Evolutionary conservation across 23 tunicate species (phyloP), one percentile per base, ranked within the genome.

Genomic region (Halocynthia aurantium): DNA sequence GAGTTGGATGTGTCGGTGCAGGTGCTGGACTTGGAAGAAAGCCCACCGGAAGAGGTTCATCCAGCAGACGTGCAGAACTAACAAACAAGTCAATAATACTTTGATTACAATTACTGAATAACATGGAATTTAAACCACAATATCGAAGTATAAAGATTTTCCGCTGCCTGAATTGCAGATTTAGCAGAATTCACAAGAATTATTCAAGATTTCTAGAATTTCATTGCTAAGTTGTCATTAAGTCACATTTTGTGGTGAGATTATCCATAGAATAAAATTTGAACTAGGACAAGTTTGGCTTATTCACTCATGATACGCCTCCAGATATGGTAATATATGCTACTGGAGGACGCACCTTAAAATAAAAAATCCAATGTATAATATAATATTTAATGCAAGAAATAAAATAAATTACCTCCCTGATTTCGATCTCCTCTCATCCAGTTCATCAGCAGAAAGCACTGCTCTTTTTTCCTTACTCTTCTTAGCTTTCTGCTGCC

Each of bases 1-100:
- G 95, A 22, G 80, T 82, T 12, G 95, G 95, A 61, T 83, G 81
- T 17, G 63, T 58, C 10, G 75, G 73, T n/a, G 76, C 57, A 53
- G 81, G 73, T 62, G 62, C 80, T 52, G 93, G 93, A 50, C 50
- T 51, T 13, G 93, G 93, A 68, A 75, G 81, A 40, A 55, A 21
- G 49, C 51, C 52, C 19, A 69, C 83, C 7, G 92, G 92, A 15
- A 78, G 22, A 7, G 85, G 82, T n/a, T 74, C 78, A 8, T 62
- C 18, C 8, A 22, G 18, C 49, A 20, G 76, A 9, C 56, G 62
- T 12, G 78, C 55, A 54, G 6, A 53, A 8, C 78, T 74, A 49
- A 54, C 55, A 53, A 74, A 21, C 12, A 13, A 15, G 64, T 58
- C 62, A 57, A 57, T 58, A 4, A 58, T 58, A 58, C 17, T 4